Base-by-base conservation (phyloP, 2,888 invertebrate genomes). In the Lapara coniferarum region DNA sequence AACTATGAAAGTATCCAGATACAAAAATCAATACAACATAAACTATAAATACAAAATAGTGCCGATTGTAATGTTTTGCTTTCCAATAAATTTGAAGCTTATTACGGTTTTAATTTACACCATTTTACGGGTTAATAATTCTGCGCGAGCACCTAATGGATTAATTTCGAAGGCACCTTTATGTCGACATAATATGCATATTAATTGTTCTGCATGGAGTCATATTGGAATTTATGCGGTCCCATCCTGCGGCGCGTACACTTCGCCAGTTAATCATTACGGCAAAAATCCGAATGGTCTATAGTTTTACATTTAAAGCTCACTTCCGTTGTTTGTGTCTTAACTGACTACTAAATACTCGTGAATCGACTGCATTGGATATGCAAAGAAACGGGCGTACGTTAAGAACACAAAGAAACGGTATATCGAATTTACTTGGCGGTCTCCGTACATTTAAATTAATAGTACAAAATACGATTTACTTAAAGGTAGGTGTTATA, bases 221-320 rank as follows among this genome's bases (percentile, higher is more conserved):
- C 63, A 63, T 63, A 19, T 63, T 19, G 46, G 13, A 49, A 63
- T 63, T 63, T 63, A 63, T 63, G 63, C 63, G 63, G 63, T 63
- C 49, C 63, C 63, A 63, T 63, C 49, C 63, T 19, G 63, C 19
- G 63, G 63, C 63, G 63, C 49, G 49, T 46, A 63, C 49, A 12
- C 49, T 46, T 63, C 49, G 19, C 46, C 63, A 46, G 63, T 63
- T 63, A 63, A 63, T 63, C 63, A 63, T 49, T 49, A 46, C 19
- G 63, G 63, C 46, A 63, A 19, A 63, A 63, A 44, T 63, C 19
- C 12, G 46, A 63, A 63, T 19, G 63, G 49, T 49, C 63, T n/a
- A 63, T 63, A 63, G 63, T 85, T 84, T 78, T 84, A 84, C 82
- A 84, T 86, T 87, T 85, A 87, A 88, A 89, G 89, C 87, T 87